Percentiles rank a stretch among this genome's conserved stretches.
phyloP scores from a whole-genome alignment of 37 sponge, comb jelly and placozoan genomes.

The Cliona cf. orientalis region DNA sequence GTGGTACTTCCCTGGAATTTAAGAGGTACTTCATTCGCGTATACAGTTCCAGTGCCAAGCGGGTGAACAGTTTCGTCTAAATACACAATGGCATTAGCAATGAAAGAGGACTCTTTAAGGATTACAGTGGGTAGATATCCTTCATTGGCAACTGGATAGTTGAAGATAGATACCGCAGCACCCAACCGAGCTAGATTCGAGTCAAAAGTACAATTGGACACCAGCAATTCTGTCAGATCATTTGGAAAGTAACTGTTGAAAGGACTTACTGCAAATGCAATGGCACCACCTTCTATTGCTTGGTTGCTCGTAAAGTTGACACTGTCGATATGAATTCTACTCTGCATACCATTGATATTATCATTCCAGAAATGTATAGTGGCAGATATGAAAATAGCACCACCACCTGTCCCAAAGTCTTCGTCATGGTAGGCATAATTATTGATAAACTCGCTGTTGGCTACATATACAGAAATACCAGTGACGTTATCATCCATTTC shows the following conservation, averaged over 20 bases:
- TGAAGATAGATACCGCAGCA: constrained; percentile 26
- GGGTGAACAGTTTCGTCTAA: no score
- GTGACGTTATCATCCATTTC: constrained; percentile 35
- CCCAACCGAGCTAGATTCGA: constrained; percentile 48
- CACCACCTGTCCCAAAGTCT: constrained; percentile 27
- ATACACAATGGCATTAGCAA: no score
- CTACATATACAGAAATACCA: constrained; percentile 6
- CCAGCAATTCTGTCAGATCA: not conserved
- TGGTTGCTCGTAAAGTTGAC: constrained; percentile 2
- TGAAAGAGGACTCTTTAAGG: no score
- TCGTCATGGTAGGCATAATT: constrained; percentile 10
- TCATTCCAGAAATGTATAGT: not conserved
- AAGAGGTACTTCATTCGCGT: constrained; percentile 27
- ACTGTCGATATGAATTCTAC: not conserved
- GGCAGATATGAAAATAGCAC: constrained; percentile 29
- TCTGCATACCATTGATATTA: no score
- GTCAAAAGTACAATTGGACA: constrained; percentile 21
- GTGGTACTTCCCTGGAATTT: constrained; percentile 15
- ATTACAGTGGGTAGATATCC: no score
- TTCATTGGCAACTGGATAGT: not conserved
- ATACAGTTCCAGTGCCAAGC: constrained; percentile 41
- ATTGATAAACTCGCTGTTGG: not conserved
- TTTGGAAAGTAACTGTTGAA: not conserved
- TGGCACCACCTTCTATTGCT: constrained; percentile 50
- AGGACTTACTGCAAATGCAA: constrained; percentile 4